phyloP scores from a whole-genome alignment of 2,797 vertebrate genomes.

The Typhlichthys subterraneus region DNA sequence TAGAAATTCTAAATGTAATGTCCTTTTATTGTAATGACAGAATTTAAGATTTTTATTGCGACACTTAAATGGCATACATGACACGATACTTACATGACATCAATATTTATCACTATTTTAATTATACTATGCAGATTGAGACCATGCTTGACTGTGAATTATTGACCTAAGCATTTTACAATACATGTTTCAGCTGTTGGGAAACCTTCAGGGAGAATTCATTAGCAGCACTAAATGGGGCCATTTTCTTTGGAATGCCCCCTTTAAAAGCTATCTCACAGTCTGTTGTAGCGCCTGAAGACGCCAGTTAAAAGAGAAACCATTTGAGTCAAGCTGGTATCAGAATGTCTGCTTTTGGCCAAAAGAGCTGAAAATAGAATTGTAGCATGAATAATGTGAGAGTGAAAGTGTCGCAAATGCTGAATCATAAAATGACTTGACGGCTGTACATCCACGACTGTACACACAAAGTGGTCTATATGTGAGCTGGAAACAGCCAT shows the following conservation, averaged over 20 bases:
- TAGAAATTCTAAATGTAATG: too few species aligned
- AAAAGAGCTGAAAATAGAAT: slow-evolving; percentile 55
- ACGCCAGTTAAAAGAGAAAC: slow-evolving; percentile 45
- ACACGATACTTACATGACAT: too few species aligned
- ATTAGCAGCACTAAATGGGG: slow-evolving; percentile 45
- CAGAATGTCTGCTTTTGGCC: slow-evolving; percentile 38
- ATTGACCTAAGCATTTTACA: neutral
- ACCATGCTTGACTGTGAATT: too few species aligned
- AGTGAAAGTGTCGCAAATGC: slow-evolving; percentile 64
- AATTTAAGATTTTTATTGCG: too few species aligned
- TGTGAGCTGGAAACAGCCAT: too few species aligned
- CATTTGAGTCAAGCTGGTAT: slow-evolving; percentile 54
- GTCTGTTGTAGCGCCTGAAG: slow-evolving; percentile 40
- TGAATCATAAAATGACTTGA: slow-evolving; percentile 63
- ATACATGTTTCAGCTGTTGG: slow-evolving; percentile 43
- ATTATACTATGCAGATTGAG: too few species aligned
- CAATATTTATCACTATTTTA: too few species aligned
- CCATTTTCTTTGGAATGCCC: slow-evolving; percentile 69
- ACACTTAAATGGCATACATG: too few species aligned
- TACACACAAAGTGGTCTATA: slow-evolving; percentile 42
- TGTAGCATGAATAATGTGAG: slow-evolving; percentile 52
- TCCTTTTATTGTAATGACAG: too few species aligned
- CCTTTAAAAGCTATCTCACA: slow-evolving; percentile 58
- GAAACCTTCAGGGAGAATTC: slow-evolving; percentile 53
- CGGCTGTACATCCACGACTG: slow-evolving; percentile 38